phyloP scores from a whole-genome alignment of 2,113 vertebrate genomes.

The Neolamprologus fasciatus region DNA sequence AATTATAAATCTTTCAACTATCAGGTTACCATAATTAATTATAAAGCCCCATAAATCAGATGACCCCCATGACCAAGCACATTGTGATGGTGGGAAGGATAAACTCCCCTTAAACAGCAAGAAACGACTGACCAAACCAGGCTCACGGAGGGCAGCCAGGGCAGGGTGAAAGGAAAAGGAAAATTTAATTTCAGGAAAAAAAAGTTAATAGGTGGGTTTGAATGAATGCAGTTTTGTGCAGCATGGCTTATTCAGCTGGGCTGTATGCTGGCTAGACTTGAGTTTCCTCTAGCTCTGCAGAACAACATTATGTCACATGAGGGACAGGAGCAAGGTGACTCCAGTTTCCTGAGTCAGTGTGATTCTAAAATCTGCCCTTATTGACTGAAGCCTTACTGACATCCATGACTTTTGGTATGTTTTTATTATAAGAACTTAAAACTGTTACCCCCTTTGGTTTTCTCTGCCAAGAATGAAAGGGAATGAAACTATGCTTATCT shows the following conservation, averaged over 20 bases:
- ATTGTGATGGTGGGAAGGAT: background rate
- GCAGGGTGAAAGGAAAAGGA: background rate
- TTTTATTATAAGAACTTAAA: background rate
- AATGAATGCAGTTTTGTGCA: background rate
- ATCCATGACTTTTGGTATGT: background rate
- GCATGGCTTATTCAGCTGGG: background rate
- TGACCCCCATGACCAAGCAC: background rate
- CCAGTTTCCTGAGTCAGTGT: background rate
- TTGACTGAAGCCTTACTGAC: background rate
- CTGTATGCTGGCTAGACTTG: background rate
- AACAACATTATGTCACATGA: background rate
- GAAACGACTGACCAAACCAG: background rate
- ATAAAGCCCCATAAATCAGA: background rate
- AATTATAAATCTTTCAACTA: background rate
- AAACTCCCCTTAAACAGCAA: background rate
- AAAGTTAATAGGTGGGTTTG: background rate
- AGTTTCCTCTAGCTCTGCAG: background rate
- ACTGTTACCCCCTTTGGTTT: background rate
- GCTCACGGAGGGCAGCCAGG: background rate
- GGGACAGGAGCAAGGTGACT: background rate
- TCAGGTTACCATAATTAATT: background rate
- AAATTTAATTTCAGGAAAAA: fast-evolving
- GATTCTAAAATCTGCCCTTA: background rate
- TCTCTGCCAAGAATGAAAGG: background rate
- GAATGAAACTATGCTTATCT: background rate